phyloP scores from a whole-genome alignment of 2,797 vertebrate genomes.

The Mormyrus proboscirostris region DNA sequence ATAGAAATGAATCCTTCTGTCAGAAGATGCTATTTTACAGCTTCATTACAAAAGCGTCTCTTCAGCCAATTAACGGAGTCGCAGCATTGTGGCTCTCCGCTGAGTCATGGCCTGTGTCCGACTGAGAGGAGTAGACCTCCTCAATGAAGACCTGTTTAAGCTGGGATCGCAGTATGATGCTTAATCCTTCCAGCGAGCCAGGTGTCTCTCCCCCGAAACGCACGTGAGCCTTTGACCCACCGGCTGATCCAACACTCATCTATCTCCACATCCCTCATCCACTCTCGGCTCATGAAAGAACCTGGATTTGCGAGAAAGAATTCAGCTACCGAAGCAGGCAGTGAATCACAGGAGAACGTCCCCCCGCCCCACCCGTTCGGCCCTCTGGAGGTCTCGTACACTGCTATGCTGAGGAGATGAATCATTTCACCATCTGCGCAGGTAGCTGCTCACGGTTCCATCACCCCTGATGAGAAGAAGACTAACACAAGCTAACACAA shows the following conservation, averaged over 20 bases:
- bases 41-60: background rate
- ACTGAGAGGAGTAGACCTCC: background rate
- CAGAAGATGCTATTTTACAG: background rate
- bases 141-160: background rate
- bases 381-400: slow-evolving; percentile 21
- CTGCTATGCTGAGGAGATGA: slow-evolving; percentile 42
- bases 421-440: slow-evolving; percentile 44
- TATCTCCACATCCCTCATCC: background rate
- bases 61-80: background rate
- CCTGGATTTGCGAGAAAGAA: background rate
- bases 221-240: background rate
- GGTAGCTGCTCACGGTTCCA: slow-evolving; percentile 22
- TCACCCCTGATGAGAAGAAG: background rate
- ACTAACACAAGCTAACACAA: background rate
- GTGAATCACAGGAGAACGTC: slow-evolving; percentile 24
- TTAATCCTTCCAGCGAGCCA: background rate
- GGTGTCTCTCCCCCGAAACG: background rate
- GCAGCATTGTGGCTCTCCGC: background rate
- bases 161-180: background rate
- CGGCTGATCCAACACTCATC: background rate
- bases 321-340: slow-evolving; percentile 25
- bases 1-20: background rate
- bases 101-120: background rate
- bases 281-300: background rate
- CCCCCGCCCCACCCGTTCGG: slow-evolving; percentile 10